These are phyloP conservation scores for Rhynchonycteris naso DNA, from an alignment of 2,797 vertebrate genomes.

Conservation along the genomic window DNA sequence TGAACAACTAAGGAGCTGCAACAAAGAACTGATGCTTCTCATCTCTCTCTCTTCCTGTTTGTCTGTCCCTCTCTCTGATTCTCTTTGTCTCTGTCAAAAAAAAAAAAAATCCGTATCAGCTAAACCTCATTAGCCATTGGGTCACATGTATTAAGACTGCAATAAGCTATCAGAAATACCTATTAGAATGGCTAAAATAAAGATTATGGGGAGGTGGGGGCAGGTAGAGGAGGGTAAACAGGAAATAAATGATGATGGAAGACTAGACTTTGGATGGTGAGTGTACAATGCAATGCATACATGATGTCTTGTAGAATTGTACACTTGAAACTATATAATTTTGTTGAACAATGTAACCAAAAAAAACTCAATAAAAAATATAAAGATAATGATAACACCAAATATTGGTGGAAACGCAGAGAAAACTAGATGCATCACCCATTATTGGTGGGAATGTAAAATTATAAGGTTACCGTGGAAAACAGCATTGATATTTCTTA, in stretches of 20 bases:
- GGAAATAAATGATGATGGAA: background rate
- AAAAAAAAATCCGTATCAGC: too few species aligned
- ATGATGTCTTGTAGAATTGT: background rate
- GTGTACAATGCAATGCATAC: background rate
- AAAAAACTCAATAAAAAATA: background rate
- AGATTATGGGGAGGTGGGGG: background rate
- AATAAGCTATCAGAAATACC: background rate
- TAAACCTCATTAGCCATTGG: background rate
- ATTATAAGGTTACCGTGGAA: background rate
- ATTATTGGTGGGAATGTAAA: background rate
- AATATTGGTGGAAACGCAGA: conserved; percentile 13
- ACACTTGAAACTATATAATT: background rate
- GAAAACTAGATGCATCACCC: background rate
- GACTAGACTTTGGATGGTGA: background rate
- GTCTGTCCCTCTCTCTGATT: too few species aligned
- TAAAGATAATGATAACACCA: background rate
- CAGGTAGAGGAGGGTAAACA: background rate
- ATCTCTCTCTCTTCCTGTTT: too few species aligned
- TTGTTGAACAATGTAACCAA: background rate
- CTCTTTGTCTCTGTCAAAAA: too few species aligned
- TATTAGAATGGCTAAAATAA: background rate
- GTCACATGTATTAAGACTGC: conserved; percentile 48
- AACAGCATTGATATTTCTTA: background rate
- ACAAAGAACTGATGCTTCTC: too few species aligned
- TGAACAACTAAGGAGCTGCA: too few species aligned